Percentiles rank a stretch among this genome's conserved stretches.
These are phyloP conservation scores for Ranitomeya variabilis DNA, from an alignment of 2,113 vertebrate genomes.

Conservation along the genomic window DNA sequence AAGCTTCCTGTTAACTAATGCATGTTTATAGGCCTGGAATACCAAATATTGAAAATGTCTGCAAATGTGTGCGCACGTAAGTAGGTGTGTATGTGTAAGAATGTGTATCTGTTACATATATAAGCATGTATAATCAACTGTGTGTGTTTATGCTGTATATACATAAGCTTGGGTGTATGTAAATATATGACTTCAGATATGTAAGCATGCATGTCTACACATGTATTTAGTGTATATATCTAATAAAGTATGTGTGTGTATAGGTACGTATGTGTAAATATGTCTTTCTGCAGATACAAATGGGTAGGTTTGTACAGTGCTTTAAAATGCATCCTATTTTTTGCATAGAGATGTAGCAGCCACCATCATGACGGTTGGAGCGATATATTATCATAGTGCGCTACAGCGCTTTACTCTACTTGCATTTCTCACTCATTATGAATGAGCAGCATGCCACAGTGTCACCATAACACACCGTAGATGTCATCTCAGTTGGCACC, in stretches of 20 bases:
- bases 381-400: too few species aligned
- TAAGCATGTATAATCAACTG: background rate
- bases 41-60: background rate
- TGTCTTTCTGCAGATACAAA: too few species aligned
- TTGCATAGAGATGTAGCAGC: too few species aligned
- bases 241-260: background rate
- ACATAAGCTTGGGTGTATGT: background rate
- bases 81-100: background rate
- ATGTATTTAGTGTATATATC: too few species aligned
- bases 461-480: too few species aligned
- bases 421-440: too few species aligned
- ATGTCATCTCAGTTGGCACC: too few species aligned
- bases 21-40: background rate
- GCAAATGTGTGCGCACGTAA: background rate
- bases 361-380: too few species aligned
- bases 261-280: background rate
- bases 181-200: background rate
- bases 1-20: constrained; percentile 24
- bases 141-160: background rate
- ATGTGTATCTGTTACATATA: background rate
- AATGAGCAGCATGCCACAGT: too few species aligned
- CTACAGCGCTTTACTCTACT: too few species aligned
- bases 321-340: too few species aligned
- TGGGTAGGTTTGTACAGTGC: too few species aligned
- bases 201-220: background rate